phyloP scores from a whole-genome alignment of 2,888 invertebrate species.

The Scaptomyza polygonia region DNA sequence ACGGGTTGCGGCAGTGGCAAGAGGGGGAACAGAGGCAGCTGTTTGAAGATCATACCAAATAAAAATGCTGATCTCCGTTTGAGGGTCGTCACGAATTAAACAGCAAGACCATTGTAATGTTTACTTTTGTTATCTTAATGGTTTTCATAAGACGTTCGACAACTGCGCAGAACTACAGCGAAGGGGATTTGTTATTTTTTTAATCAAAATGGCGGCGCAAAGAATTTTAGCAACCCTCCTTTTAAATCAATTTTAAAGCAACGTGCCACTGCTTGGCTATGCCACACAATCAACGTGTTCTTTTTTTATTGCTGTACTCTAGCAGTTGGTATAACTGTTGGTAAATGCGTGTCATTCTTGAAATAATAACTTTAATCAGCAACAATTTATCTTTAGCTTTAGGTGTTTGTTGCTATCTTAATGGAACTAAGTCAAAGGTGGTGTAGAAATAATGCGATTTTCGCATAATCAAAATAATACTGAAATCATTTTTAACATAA shows the following conservation, averaged over 20 bases:
- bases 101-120: slow-evolving; percentile 30
- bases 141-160: slow-evolving; percentile 16
- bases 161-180: not conserved
- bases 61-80: slow-evolving; percentile 38
- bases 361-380: too few relatives aligned
- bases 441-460: not conserved
- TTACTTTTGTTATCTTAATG: slow-evolving; percentile 60
- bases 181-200: too few relatives aligned
- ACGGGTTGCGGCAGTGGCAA: not conserved
- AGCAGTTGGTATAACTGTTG: too few relatives aligned
- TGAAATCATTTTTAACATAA: too few relatives aligned
- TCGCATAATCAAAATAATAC: not conserved
- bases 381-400: too few relatives aligned
- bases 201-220: not conserved
- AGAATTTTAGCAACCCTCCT: not conserved
- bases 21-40: slow-evolving; percentile 1
- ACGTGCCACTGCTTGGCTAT: slow-evolving; percentile 18
- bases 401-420: not conserved
- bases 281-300: slow-evolving; percentile 9
- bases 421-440: not conserved
- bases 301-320: not conserved
- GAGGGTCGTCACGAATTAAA: slow-evolving; percentile 66
- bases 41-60: slow-evolving; percentile 59
- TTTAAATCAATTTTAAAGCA: not conserved
- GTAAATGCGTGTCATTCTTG: not conserved